Evolutionary conservation across 2,888 invertebrate species (phyloP).

Genomic region (Calameuta filiformis): DNA sequence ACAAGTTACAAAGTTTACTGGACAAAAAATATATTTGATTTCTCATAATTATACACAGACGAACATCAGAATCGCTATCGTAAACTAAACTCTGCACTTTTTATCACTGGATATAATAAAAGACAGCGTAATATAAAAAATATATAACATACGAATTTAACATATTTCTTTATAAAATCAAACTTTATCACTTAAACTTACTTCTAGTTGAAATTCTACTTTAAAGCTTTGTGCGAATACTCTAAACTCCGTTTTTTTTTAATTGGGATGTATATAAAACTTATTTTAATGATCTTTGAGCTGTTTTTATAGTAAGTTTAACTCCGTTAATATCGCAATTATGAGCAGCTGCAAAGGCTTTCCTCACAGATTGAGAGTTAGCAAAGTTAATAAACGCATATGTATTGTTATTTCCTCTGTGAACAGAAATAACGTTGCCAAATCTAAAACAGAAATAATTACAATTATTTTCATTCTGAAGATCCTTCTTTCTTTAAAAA

Average conservation of each 20-base stretch:
- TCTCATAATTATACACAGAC: neutral
- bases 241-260: neutral
- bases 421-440: neutral
- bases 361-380: neutral
- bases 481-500: neutral
- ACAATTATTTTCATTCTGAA: neutral
- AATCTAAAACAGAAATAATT: constrained; percentile 1
- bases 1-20: neutral
- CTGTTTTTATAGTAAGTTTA: neutral
- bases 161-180: neutral
- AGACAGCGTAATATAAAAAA: neutral
- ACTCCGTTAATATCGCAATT: neutral
- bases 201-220: neutral
- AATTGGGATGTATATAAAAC: neutral
- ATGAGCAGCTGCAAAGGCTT: neutral
- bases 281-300: neutral
- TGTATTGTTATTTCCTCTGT: neutral
- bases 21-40: neutral
- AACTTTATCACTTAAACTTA: neutral
- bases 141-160: neutral
- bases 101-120: neutral
- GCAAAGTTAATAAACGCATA: neutral
- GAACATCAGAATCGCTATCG: neutral
- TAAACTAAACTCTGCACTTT: neutral
- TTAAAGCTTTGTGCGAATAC: neutral